These are phyloP conservation scores for Phrynosoma platyrhinos DNA, from an alignment of 2,113 vertebrate species.

Conservation along the genomic window DNA sequence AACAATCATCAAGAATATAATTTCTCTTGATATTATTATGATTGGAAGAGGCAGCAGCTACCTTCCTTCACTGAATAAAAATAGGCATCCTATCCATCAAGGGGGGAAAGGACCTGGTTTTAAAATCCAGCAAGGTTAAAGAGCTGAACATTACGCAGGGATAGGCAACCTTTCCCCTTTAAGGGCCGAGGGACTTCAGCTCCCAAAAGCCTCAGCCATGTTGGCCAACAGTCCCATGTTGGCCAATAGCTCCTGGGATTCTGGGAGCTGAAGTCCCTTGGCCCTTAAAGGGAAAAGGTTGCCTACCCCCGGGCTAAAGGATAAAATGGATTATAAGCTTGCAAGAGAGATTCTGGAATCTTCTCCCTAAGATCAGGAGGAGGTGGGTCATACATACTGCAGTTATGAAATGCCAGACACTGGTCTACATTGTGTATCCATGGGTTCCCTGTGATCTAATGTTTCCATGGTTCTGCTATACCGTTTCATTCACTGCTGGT, in stretches of 20 bases:
- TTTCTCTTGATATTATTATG: neutral
- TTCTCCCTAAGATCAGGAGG: neutral
- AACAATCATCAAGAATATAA: neutral
- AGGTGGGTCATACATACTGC: neutral
- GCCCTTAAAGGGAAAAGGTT: too few relatives aligned
- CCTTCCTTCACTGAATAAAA: neutral
- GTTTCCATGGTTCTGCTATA: neutral
- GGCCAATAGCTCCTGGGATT: too few relatives aligned
- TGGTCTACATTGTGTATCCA: neutral
- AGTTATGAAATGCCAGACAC: neutral
- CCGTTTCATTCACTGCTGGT: conserved; percentile 5
- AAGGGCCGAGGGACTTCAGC: too few relatives aligned
- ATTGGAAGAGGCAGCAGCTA: neutral
- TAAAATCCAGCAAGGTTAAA: neutral
- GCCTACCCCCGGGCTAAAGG: neutral
- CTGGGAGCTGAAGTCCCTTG: too few relatives aligned
- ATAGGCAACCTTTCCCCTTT: too few relatives aligned
- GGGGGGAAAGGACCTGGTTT: neutral
- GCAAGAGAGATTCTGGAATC: neutral
- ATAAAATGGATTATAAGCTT: neutral
- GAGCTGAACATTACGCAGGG: neutral
- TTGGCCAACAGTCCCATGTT: too few relatives aligned
- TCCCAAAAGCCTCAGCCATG: too few relatives aligned
- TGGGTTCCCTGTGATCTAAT: too few relatives aligned
- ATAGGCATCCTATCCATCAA: too few relatives aligned